Evolutionary conservation across 2,888 invertebrate genomes (phyloP), one percentile per base, ranked within the genome.

Genomic region (Masnerella sp.): DNA sequence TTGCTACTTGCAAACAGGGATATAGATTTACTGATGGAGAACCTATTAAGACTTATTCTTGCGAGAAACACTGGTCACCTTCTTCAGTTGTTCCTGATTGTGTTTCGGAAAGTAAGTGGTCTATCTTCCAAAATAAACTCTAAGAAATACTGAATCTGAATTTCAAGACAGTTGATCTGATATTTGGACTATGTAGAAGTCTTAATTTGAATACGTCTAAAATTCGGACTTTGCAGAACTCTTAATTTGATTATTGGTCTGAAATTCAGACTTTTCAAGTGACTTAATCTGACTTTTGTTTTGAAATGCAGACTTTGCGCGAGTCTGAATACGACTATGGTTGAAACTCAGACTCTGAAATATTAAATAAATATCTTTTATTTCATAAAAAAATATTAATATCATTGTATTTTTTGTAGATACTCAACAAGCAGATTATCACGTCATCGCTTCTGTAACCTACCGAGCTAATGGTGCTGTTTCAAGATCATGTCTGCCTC

Each of bases 361-460:
- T 5, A 30, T 38, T 18, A 9, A 30, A 11, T 38, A 11, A 47
- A 22, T 7, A 22, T n/a, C n/a, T n/a, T n/a, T n/a, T n/a, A n/a
- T n/a, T n/a, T n/a, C n/a, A n/a, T n/a, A n/a, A n/a, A n/a, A n/a
- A n/a, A n/a, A n/a, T n/a, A n/a, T n/a, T n/a, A n/a, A n/a, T n/a
- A n/a, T n/a, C 4, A 43, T 25, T 51, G 47, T 14, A 7, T 54
- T 40, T 80, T 64, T 58, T 58, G 25, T 85, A 93, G 94, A 96
- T 87, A 97, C 96, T 11, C 95, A 96, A 85, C 96, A 96, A 90
- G 97, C 97, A n/a, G 94, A 95, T 74, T 97, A 97, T 81, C 96
- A 97, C 81, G 95, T 97, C 0, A 93, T 95, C 0, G 94, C 96
- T 0, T 92, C 94, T 17, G 92, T 97, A 0, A 94, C 92, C 38